Evolutionary conservation across 2,888 invertebrate genomes (phyloP), one percentile per base, ranked within the genome.

Genomic region (Listrodromus nycthemerus): DNA sequence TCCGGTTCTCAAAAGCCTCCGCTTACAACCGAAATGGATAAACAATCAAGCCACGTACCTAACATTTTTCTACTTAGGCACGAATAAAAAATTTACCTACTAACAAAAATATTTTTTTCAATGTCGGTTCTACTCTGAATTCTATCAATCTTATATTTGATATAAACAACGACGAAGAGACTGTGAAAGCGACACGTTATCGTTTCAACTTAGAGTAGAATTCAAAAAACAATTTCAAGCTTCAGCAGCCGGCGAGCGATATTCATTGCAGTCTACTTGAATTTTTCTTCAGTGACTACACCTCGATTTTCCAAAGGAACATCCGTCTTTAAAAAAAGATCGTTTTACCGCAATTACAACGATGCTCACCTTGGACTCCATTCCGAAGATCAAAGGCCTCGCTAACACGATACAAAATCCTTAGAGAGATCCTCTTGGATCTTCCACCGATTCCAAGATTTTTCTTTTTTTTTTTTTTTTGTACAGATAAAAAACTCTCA

Each of bases 331-430:
- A 1, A 55, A 30, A 61, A 67, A 67, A 37, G 13, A 24, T 41
- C 13, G 27, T 30, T 41, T 58, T n/a, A 3, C 30, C 30, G 30
- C 48, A 67, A 77, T 69, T 45, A 58, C 27, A 13, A 13, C 16
- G 55, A 45, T 63, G 45, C 69, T 78, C 48, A 78, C 77, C 77
- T 69, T 69, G 69, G 50, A 69, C 48, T 69, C 63, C 45, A 50
- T 78, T 48, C 27, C 24, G 50, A 48, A 4, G n/a, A 27, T 70
- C 61, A 58, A 27, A 37, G 10, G 16, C 27, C 41, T 50, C 21
- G 2, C 24, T 19, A 69, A 27, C 61, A 16, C 37, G 13, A 24
- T 19, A 30, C 6, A 48, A 74, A 74, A 63, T 30, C 73, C 19
- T 3, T 30, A 27, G 27, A 58, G 27, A 58, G 58, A 58, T 16